Evolutionary conservation across 2,888 invertebrate genomes (phyloP).

Genomic region (Torymus tubicola): DNA sequence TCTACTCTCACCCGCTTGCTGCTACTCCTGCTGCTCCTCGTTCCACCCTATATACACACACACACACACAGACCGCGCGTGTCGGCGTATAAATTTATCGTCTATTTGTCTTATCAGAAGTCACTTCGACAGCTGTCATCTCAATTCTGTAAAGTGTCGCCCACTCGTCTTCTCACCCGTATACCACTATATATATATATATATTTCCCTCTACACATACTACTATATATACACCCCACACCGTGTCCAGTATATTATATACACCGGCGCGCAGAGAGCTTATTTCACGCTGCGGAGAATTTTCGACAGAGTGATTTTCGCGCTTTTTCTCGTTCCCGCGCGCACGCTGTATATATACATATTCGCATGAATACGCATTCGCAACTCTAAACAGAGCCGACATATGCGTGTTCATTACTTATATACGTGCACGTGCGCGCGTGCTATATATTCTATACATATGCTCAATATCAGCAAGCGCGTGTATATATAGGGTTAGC

Average conservation of each 20-base stretch:
- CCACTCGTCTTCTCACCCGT: slow-evolving; percentile 10
- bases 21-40: not conserved
- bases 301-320: slow-evolving; percentile 4
- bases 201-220: not conserved
- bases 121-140: slow-evolving; percentile 58
- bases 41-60: not conserved
- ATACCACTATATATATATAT: too few species aligned
- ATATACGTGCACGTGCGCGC: slow-evolving; percentile 13
- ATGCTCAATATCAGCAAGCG: slow-evolving; percentile 30
- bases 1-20: not conserved
- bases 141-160: slow-evolving; percentile 53
- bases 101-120: slow-evolving; percentile 55
- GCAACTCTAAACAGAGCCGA: slow-evolving; percentile 48
- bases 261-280: not conserved
- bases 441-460: slow-evolving; percentile 1
- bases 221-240: slow-evolving; percentile 5
- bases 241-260: not conserved
- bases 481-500: not conserved
- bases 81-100: slow-evolving; percentile 49
- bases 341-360: not conserved
- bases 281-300: slow-evolving; percentile 5
- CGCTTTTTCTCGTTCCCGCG: not conserved
- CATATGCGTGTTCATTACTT: slow-evolving; percentile 56
- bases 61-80: too few species aligned
- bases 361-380: not conserved